Percentiles rank a stretch among this genome's conserved stretches.
Evolutionary conservation across 2,888 invertebrate species (phyloP).

Genomic region (Elmis aenea): DNA sequence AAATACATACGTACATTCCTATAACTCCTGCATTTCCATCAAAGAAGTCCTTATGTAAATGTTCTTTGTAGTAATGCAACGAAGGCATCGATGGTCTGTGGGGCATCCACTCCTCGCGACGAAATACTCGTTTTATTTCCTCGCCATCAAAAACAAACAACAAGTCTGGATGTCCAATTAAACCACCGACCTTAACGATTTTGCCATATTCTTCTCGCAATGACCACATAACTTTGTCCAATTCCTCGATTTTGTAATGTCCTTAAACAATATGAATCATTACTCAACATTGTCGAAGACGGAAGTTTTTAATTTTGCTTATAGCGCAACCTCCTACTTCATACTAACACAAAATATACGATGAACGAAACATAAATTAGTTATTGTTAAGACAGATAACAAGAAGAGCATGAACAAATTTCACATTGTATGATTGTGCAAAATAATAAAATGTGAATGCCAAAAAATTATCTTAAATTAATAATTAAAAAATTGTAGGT

Average conservation of each 20-base stretch:
- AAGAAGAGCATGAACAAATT: too few relatives aligned
- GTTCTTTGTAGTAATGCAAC: constrained; percentile 65
- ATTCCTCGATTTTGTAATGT: constrained; percentile 54
- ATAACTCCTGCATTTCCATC: constrained; percentile 67
- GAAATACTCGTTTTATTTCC: constrained; percentile 65
- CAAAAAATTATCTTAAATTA: too few relatives aligned
- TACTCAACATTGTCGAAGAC: neutral
- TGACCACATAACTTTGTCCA: constrained; percentile 57
- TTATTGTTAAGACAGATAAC: too few relatives aligned
- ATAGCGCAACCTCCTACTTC: neutral
- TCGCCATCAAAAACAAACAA: constrained; percentile 70
- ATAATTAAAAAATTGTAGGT: too few relatives aligned
- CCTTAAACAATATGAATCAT: constrained; percentile 39
- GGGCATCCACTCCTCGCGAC: constrained; percentile 65
- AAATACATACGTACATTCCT: constrained; percentile 60
- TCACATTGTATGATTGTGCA: too few relatives aligned
- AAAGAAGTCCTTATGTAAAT: constrained; percentile 64
- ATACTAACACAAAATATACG: neutral
- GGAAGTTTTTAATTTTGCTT: too few relatives aligned
- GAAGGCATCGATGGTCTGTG: constrained; percentile 71
- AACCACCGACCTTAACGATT: constrained; percentile 62
- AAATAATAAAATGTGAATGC: too few relatives aligned
- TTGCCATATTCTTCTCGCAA: constrained; percentile 54
- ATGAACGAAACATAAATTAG: too few relatives aligned
- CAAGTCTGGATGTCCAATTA: constrained; percentile 72